These are phyloP conservation scores for Polypterus senegalus DNA, from an alignment of 2,113 vertebrate genomes.

Conservation along the genomic window DNA sequence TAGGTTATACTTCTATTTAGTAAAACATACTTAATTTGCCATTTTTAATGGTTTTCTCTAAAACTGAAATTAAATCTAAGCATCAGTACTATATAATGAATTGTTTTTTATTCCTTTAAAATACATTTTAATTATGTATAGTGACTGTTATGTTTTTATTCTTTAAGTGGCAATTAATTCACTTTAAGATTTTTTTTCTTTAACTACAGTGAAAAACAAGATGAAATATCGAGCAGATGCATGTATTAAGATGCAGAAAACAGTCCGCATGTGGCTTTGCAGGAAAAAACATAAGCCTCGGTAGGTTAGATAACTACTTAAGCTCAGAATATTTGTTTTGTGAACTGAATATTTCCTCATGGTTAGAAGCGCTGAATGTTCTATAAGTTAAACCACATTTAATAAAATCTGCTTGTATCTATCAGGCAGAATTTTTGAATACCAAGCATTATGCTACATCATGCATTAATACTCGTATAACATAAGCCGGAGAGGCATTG, in stretches of 20 bases:
- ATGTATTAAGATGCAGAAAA: slow-evolving; percentile 89
- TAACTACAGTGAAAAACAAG: slow-evolving; percentile 83
- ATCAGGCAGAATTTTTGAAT: too few species aligned
- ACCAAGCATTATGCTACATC: too few species aligned
- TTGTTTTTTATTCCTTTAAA: background rate
- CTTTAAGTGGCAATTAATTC: slow-evolving; percentile 11
- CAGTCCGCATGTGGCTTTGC: slow-evolving; percentile 93
- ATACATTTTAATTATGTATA: background rate
- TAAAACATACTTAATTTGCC: background rate
- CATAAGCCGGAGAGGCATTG: too few species aligned
- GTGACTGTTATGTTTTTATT: background rate
- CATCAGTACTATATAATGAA: too few species aligned
- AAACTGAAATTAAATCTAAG: too few species aligned
- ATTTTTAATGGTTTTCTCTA: background rate
- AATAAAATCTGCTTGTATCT: too few species aligned
- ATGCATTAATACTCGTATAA: too few species aligned
- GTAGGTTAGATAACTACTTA: slow-evolving; percentile 41
- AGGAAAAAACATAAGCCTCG: slow-evolving; percentile 87
- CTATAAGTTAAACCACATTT: too few species aligned
- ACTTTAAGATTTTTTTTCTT: background rate
- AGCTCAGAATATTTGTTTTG: too few species aligned
- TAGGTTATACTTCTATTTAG: slow-evolving; percentile 40
- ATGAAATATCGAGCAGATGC: slow-evolving; percentile 75
- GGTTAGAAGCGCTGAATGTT: too few species aligned
- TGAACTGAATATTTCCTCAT: too few species aligned